These are phyloP conservation scores for Choloepus hoffmanni DNA, from an alignment of 2,113 vertebrate species.

Conservation along the genomic window DNA sequence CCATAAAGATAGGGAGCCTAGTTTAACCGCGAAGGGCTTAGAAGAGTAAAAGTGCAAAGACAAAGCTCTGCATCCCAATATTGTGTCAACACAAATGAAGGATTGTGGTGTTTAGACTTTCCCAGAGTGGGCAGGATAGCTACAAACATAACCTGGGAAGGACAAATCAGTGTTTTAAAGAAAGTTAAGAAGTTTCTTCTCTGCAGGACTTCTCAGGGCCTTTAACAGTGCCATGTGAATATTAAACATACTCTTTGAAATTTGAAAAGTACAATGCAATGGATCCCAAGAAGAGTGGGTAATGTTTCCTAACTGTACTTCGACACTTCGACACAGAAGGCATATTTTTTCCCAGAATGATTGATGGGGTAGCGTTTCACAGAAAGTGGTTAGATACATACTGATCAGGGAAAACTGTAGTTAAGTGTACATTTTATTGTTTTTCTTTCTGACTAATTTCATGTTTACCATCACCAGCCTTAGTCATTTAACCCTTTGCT, in stretches of 20 bases:
- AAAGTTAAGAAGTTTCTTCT: not conserved
- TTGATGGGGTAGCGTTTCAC: not conserved
- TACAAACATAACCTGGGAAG: not conserved
- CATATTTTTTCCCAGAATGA: not conserved
- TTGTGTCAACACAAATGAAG: not conserved
- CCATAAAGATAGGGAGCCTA: not conserved
- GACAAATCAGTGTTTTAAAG: not conserved
- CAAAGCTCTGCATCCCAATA: not conserved
- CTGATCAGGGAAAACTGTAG: not conserved
- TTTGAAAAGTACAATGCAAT: not conserved
- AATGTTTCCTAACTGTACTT: not conserved
- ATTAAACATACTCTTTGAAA: not conserved
- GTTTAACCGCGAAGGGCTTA: not conserved
- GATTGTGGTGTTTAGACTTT: not conserved
- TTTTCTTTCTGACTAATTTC: not conserved
- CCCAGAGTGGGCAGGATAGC: not conserved
- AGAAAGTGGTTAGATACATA: not conserved
- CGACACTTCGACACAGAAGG: not conserved
- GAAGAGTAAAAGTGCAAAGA: not conserved
- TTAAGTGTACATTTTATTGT: not conserved
- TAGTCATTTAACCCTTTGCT: not conserved
- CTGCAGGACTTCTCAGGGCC: not conserved
- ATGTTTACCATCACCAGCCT: not conserved
- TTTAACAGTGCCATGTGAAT: not conserved
- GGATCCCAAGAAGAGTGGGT: not conserved